phyloP scores from a whole-genome alignment of 2,797 vertebrate species.

The Parauchenoglanis ngamensis region DNA sequence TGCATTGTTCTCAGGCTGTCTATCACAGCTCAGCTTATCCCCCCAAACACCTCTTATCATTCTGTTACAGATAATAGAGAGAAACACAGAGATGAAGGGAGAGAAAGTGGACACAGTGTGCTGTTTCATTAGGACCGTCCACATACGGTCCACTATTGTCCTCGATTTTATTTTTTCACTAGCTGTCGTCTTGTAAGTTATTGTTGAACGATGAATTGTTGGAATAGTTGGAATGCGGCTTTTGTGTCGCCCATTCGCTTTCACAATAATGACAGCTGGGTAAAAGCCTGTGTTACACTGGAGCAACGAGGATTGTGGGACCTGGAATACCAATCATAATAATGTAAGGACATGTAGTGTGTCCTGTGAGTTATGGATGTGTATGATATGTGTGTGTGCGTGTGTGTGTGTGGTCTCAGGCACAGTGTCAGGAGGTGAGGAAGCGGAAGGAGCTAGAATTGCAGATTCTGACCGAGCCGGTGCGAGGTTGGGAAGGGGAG shows the following conservation, averaged over 20 bases:
- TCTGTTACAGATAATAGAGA: slow-evolving; percentile 33
- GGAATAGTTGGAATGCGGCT: slow-evolving; percentile 25
- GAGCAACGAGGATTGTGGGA: slow-evolving; percentile 31
- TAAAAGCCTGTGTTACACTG: slow-evolving; percentile 12
- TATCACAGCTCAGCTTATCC: slow-evolving; percentile 35
- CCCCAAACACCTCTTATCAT: slow-evolving; percentile 43
- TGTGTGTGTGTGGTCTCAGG: slow-evolving; percentile 68
- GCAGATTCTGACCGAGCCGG: slow-evolving; percentile 93
- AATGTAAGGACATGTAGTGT: not conserved
- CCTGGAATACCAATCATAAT: slow-evolving; percentile 24
- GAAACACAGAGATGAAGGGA: slow-evolving; percentile 9
- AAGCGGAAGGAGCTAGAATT: slow-evolving; percentile 96
- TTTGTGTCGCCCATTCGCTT: slow-evolving; percentile 23
- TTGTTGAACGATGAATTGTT: slow-evolving; percentile 25
- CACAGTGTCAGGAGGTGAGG: slow-evolving; percentile 94
- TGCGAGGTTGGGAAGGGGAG: slow-evolving; percentile 96
- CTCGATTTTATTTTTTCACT: slow-evolving; percentile 22
- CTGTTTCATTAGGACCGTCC: slow-evolving; percentile 42
- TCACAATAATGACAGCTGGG: slow-evolving; percentile 25
- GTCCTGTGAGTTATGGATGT: not conserved
- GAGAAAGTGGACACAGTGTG: slow-evolving; percentile 32
- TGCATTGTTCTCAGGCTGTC: slow-evolving; percentile 33
- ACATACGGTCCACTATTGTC: slow-evolving; percentile 15
- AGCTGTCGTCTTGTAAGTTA: not conserved
- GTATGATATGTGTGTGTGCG: not conserved